These are phyloP conservation scores for Pocota personata DNA, from an alignment of 2,888 invertebrate species.

Conservation along the genomic window DNA sequence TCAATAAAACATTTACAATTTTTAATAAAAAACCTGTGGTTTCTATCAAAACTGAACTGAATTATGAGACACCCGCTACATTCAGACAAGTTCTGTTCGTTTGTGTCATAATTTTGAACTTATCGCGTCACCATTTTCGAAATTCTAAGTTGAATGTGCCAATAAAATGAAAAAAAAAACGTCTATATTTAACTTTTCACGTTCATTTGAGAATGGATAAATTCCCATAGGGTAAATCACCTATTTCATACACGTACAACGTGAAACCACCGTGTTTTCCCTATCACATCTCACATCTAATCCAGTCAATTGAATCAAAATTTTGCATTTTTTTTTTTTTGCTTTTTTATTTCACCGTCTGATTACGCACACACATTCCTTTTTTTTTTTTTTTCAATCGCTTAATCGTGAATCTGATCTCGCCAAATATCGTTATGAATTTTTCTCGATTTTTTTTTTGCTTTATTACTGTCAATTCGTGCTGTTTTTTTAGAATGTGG, in stretches of 20 bases:
- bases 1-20: too few species aligned
- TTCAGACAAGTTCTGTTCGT: too few species aligned
- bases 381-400: background rate
- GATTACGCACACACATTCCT: background rate
- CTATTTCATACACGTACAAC: background rate
- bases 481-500: slow-evolving; percentile 30
- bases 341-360: background rate
- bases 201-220: background rate
- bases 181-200: too few species aligned
- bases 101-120: too few species aligned
- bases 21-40: too few species aligned
- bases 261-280: background rate
- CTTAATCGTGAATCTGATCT: slow-evolving; percentile 43
- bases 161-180: too few species aligned
- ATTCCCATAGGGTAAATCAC: background rate
- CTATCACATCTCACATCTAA: background rate
- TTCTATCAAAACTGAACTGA: too few species aligned
- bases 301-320: background rate
- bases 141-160: too few species aligned
- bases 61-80: too few species aligned
- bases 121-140: too few species aligned
- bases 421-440: background rate
- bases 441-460: slow-evolving; percentile 1
- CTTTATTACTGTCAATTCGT: slow-evolving; percentile 42
- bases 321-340: background rate